Evolutionary conservation across 2,888 invertebrate genomes (phyloP).

Genomic region (Papilio protenor): DNA sequence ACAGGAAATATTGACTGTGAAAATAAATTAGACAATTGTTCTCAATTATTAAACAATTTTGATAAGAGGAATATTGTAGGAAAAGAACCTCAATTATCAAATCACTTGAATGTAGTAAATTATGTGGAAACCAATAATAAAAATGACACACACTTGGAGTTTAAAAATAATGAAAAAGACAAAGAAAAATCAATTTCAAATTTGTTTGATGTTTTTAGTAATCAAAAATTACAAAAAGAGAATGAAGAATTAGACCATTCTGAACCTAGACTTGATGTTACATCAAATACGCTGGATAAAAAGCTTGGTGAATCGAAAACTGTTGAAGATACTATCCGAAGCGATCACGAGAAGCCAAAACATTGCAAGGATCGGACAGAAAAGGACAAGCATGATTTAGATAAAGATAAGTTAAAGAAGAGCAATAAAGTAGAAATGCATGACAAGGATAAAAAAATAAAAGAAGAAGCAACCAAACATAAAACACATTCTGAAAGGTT

Average conservation of each 20-base stretch:
- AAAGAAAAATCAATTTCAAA: constrained; percentile 63
- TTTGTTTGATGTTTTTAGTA: constrained; percentile 56
- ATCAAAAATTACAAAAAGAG: constrained; percentile 72
- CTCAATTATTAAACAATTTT: constrained; percentile 42
- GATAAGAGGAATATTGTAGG: constrained; percentile 56
- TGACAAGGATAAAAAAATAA: constrained; percentile 66
- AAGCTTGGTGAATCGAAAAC: constrained; percentile 67
- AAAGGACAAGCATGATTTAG: constrained; percentile 73
- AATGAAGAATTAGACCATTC: constrained; percentile 75
- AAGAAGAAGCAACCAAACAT: constrained; percentile 57
- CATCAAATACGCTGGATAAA: constrained; percentile 57
- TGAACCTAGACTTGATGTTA: constrained; percentile 66
- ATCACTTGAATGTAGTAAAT: constrained; percentile 61
- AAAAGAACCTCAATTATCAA: constrained; percentile 58
- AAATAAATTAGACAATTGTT: constrained; percentile 51
- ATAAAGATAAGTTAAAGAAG: constrained; percentile 67
- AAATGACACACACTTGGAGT: constrained; percentile 56
- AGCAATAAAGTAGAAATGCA: constrained; percentile 63
- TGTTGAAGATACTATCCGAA: constrained; percentile 68
- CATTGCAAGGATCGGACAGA: constrained; percentile 69
- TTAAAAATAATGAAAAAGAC: constrained; percentile 61
- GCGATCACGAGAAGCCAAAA: constrained; percentile 72
- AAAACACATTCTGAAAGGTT: constrained; percentile 60
- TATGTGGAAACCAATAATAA: constrained; percentile 62
- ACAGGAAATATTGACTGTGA: constrained; percentile 57